Evolutionary conservation across 2,888 invertebrate genomes (phyloP).

Genomic region (Stegophylla sp.): DNA sequence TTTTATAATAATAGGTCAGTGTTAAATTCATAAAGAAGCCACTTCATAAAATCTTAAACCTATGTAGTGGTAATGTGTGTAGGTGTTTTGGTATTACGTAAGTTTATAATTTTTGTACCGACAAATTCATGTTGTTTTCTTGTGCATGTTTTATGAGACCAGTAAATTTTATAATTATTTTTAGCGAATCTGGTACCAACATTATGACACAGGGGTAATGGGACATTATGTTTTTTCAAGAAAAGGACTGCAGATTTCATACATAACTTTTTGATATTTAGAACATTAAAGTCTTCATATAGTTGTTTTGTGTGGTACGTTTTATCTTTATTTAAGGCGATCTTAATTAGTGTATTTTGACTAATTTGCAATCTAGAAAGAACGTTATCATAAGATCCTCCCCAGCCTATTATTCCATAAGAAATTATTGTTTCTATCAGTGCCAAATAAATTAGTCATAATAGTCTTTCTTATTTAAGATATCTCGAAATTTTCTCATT

Average conservation of each 20-base stretch:
- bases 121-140: constrained; percentile 11
- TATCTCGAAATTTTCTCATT: constrained; percentile 17
- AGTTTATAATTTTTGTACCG: background rate
- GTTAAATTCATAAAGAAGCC: constrained; percentile 2
- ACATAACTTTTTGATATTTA: constrained; percentile 15
- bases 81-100: constrained; percentile 9
- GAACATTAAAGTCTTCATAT: constrained; percentile 12
- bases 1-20: constrained; percentile 8
- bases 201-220: constrained; percentile 10
- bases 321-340: constrained; percentile 10
- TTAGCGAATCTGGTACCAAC: background rate
- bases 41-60: background rate
- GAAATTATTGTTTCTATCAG: background rate
- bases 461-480: background rate
- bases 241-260: background rate
- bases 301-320: constrained; percentile 6
- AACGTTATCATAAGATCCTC: background rate
- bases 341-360: background rate
- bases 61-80: background rate
- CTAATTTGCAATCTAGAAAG: background rate
- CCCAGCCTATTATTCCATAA: background rate
- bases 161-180: background rate
- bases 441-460: background rate
- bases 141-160: background rate
- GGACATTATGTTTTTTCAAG: constrained; percentile 13